phyloP scores from a whole-genome alignment of 2,113 vertebrate species.

The Sarotherodon lohbergeri region DNA sequence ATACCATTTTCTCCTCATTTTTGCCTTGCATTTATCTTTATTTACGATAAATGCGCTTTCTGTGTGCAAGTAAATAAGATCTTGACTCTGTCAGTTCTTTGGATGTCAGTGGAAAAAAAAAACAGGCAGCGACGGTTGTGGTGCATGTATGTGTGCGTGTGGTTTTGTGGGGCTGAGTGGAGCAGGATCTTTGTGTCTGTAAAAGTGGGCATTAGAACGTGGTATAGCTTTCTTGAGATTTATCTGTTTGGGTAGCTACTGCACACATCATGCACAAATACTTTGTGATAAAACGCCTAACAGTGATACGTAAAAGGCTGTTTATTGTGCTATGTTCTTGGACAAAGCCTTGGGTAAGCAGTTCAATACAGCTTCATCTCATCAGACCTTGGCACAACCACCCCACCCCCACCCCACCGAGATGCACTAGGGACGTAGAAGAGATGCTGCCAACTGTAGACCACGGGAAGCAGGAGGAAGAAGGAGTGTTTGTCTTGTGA shows the following conservation, averaged over 20 bases:
- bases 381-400: conserved; percentile 17
- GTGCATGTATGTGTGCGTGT: not conserved
- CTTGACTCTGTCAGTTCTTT: conserved; percentile 1
- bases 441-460: not conserved
- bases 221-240: not conserved
- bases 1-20: conserved; percentile 35
- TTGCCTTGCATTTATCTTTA: conserved; percentile 27
- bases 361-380: conserved; percentile 35
- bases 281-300: not conserved
- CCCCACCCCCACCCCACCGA: not conserved
- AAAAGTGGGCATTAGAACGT: not conserved
- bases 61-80: conserved; percentile 17
- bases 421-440: conserved; percentile 17
- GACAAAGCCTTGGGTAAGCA: conserved; percentile 23
- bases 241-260: not conserved
- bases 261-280: not conserved
- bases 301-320: conserved; percentile 7
- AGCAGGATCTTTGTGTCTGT: not conserved
- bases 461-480: not conserved
- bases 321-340: not conserved
- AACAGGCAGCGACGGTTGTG: not conserved
- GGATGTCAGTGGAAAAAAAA: not conserved
- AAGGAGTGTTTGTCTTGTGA: conserved; percentile 43
- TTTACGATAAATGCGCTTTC: conserved; percentile 4
- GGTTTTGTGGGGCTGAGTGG: not conserved